Evolutionary conservation across 2,113 vertebrate genomes (phyloP).

Genomic region (Mystacornis crossleyi): DNA sequence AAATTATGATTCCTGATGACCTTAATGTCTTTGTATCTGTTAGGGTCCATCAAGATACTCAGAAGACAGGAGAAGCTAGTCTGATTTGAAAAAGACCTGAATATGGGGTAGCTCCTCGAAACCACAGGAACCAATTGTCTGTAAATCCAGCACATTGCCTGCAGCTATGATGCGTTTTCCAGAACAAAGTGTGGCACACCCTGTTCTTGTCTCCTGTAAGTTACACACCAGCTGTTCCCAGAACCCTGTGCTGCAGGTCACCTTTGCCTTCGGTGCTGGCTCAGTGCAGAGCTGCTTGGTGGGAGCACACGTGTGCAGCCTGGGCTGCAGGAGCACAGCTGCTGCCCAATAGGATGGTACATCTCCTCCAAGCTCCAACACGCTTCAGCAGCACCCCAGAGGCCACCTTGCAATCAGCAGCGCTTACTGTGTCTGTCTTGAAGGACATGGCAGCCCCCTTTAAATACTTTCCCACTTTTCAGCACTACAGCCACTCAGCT

Average conservation of each 20-base stretch:
- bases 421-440: background rate
- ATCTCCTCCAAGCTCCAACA: background rate
- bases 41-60: background rate
- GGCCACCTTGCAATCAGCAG: background rate
- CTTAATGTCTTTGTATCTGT: background rate
- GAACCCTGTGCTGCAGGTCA: background rate
- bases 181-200: background rate
- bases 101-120: background rate
- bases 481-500: background rate
- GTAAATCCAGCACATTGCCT: background rate
- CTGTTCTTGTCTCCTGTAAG: background rate
- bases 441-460: background rate
- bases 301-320: background rate
- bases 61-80: background rate
- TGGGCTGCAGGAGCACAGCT: background rate
- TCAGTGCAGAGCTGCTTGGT: rapidly evolving
- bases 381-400: background rate
- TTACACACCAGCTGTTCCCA: background rate
- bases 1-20: background rate
- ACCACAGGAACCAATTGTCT: background rate
- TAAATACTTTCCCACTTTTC: background rate
- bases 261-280: background rate
- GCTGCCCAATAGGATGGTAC: background rate
- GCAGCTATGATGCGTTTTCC: background rate
- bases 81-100: background rate